phyloP scores from a whole-genome alignment of 2,797 vertebrate species.

The Momotus momota region DNA sequence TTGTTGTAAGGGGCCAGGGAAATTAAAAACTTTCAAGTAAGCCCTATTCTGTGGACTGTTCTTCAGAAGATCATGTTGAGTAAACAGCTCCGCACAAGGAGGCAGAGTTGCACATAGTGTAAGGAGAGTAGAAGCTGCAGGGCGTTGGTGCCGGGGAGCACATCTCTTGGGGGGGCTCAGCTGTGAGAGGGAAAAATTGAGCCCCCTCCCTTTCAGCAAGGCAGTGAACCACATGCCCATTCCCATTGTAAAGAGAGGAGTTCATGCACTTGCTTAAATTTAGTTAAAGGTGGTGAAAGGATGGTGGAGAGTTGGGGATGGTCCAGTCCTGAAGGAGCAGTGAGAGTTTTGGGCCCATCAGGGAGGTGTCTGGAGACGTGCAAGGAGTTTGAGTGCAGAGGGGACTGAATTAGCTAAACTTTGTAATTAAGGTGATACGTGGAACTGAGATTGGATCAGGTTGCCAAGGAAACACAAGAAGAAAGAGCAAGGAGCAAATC shows the following conservation, averaged over 20 bases:
- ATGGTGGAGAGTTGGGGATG: not conserved
- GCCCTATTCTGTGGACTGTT: not conserved
- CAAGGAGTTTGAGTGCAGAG: not conserved
- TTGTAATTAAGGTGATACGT: not conserved
- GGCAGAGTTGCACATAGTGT: fast-evolving
- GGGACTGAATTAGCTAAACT: not conserved
- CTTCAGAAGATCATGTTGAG: not conserved
- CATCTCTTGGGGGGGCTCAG: not conserved
- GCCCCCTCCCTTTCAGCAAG: not conserved
- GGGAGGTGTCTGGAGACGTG: not conserved
- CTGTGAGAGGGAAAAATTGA: not conserved
- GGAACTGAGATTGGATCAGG: not conserved
- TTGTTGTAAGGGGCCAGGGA: not conserved
- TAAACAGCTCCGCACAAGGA: not conserved
- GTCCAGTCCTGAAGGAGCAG: not conserved
- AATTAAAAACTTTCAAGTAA: not conserved
- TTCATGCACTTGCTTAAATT: not conserved
- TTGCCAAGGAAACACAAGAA: not conserved
- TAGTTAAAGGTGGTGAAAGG: not conserved
- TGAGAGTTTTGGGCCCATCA: not conserved
- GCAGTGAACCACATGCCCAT: fast-evolving
- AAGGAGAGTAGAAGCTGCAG: not conserved
- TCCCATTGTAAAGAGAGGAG: not conserved
- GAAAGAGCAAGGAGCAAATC: constrained; percentile 6
- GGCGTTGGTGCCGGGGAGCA: fast-evolving